Base-by-base conservation (phyloP, 2,113 vertebrate genomes). In the Sprattus sprattus region DNA sequence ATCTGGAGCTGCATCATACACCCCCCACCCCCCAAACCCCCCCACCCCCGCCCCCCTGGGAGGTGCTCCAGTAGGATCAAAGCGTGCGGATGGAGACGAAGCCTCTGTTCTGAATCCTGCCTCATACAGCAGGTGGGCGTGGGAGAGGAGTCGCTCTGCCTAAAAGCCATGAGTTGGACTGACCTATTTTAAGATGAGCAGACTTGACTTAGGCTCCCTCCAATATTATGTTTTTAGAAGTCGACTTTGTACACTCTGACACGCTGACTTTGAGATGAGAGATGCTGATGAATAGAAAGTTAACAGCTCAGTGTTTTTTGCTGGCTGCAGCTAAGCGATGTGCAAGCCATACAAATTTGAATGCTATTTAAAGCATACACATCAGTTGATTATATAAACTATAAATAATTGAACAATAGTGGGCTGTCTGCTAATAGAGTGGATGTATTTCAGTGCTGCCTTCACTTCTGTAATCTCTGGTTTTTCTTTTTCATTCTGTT, bases 61-160 rank as follows among this genome's bases (percentile, higher is more conserved):
- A 82, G 45, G 83, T 78, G 71, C 71, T 71, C 71, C 83, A 84
- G 57, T 25, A 54, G 20, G 83, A 92, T 90, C 83, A 90, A 89
- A 90, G 81, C 39, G 39, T 57, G 45, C 18, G 86, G 52, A 83
- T 13, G 71, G 83, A 52, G 52, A 85, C 47, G 80, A 67, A 25
- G 78, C 81, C 80, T 32, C 50, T 45, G 49, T 18, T 50, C 39
- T n/a, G 52, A n/a, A 10, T 87, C 64, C 87, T 32, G 39, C 46
- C 71, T 78, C 11, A 6, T 32, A 78, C 10, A 2, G 28, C 32
- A 78, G 71, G 28, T 78, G 32, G 32, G 71, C 71, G 71, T 78
- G 71, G 71, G 71, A 78, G 71, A 39, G 13, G 28, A 11, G 71
- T 44, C 11, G 11, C 71, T 78, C 71, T 32, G 71, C 10, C 25